Percentiles rank a stretch among this genome's conserved stretches.
These are phyloP conservation scores for Dallia pectoralis DNA, from an alignment of 2,797 vertebrate species.

Conservation along the genomic window DNA sequence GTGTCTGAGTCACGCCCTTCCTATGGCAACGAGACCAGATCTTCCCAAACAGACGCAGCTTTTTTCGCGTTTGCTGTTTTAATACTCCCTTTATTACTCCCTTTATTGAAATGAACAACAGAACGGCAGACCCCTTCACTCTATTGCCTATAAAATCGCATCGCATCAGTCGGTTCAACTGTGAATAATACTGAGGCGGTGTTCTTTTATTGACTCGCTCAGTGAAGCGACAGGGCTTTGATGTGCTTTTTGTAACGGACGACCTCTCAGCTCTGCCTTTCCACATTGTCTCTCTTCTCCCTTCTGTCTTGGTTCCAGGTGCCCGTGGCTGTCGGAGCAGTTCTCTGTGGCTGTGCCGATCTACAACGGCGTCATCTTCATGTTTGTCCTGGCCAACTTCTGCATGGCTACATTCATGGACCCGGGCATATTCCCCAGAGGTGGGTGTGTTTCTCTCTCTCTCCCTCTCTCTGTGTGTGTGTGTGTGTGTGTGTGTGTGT, in stretches of 20 bases:
- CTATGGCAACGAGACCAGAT: slow-evolving; percentile 7
- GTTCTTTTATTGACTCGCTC: background rate
- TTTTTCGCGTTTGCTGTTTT: background rate
- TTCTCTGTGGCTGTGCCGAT: slow-evolving; percentile 87
- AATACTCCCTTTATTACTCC: too few relatives aligned
- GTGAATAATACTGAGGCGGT: background rate
- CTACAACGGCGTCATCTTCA: slow-evolving; percentile 94
- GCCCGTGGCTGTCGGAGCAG: slow-evolving; percentile 89
- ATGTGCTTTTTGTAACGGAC: background rate
- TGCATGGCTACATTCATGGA: slow-evolving; percentile 99
- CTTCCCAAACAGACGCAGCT: background rate
- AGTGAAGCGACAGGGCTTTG: background rate
- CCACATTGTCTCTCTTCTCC: background rate
- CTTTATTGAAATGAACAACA: background rate
- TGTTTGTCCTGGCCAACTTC: slow-evolving; percentile 97
- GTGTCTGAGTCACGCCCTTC: slow-evolving; percentile 15
- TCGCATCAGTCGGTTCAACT: background rate
- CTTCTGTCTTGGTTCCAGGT: slow-evolving; percentile 68
- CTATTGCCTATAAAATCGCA: background rate
- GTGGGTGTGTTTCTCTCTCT: slow-evolving; percentile 54
- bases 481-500: background rate
- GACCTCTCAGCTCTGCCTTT: background rate
- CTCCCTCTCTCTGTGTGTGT: background rate
- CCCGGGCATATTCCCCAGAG: slow-evolving; percentile 96
- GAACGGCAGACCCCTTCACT: background rate